Base-by-base conservation (phyloP, 2,888 invertebrate genomes). In the Tipula unca region DNA sequence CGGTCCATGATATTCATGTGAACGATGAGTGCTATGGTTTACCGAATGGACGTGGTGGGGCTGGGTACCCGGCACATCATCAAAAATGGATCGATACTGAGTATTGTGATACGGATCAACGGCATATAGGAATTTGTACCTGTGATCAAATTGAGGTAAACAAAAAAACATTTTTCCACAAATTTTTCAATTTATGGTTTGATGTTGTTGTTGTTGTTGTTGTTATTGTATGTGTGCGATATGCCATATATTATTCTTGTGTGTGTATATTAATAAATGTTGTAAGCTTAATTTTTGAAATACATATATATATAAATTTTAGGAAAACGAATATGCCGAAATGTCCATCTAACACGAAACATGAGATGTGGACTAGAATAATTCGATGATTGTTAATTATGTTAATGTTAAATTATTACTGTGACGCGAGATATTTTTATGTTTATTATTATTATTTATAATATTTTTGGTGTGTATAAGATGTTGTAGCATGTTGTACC, bases 121-220 rank as follows among this genome's bases (percentile, higher is more conserved):
- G 85, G 48, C 54, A 85, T 36, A 14, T 86, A 87, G 91, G 90
- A 86, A 89, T 90, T 87, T 91, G 91, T 88, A 88, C 90, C 85
- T 91, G 91, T 87, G 91, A 91, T 86, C 91, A 91, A 87, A 89
- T 90, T 87, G 91, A 91, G 91, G 91, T 91, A 91, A 90, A 17
- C 17, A 48, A 1, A 2, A 10, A 48, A 36, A 1, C 8, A 84
- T 48, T 84, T 36, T 84, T 29, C 0, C 29, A 0, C 25, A 82
- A 82, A 35, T 39, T 39, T 39, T 39, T 39, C 1, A 4, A 1
- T 39, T 39, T 39, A 10, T 3, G 25, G 20, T 69, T 48, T 48
- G n/a, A 54, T 54, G 54, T 69, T 69, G 10, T 25, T 69, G 69
- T 25, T 69, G 48, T 48, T 48, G 48, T 69, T 69, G 10, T 25